These are phyloP conservation scores for Hymenopus coronatus DNA, from an alignment of 2,888 invertebrate genomes.

Conservation along the genomic window DNA sequence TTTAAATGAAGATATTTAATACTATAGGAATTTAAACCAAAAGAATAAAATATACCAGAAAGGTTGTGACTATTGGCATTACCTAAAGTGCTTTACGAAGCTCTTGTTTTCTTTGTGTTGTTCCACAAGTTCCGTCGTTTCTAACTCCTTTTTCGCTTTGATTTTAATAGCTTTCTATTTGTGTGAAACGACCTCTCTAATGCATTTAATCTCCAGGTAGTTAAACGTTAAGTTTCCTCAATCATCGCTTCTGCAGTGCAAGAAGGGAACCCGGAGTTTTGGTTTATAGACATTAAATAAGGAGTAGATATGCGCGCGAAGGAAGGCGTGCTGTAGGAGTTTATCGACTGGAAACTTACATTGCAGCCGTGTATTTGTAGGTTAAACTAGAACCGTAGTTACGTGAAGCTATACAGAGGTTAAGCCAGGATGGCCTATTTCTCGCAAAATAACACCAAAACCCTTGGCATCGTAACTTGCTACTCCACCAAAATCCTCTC, in stretches of 20 bases:
- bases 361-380: slow-evolving; percentile 2
- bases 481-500: not conserved
- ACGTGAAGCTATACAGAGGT: slow-evolving; percentile 9
- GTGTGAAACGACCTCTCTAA: not conserved
- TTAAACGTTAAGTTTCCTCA: not conserved
- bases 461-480: not conserved
- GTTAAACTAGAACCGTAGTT: not conserved
- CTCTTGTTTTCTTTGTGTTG: too few relatives aligned
- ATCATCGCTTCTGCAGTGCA: not conserved
- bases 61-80: too few relatives aligned
- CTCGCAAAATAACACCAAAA: not conserved
- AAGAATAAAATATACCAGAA: too few relatives aligned
- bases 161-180: not conserved
- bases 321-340: not conserved
- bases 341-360: slow-evolving; percentile 25
- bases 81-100: too few relatives aligned
- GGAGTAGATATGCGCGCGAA: slow-evolving; percentile 2
- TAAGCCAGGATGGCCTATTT: slow-evolving; percentile 5
- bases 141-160: too few relatives aligned
- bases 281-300: slow-evolving; percentile 20
- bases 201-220: not conserved
- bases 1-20: too few relatives aligned
- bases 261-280: not conserved
- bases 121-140: too few relatives aligned
- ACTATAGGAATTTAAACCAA: too few relatives aligned